These are phyloP conservation scores for Pyrocoelia pectoralis DNA, from an alignment of 2,888 invertebrate genomes.

Conservation along the genomic window DNA sequence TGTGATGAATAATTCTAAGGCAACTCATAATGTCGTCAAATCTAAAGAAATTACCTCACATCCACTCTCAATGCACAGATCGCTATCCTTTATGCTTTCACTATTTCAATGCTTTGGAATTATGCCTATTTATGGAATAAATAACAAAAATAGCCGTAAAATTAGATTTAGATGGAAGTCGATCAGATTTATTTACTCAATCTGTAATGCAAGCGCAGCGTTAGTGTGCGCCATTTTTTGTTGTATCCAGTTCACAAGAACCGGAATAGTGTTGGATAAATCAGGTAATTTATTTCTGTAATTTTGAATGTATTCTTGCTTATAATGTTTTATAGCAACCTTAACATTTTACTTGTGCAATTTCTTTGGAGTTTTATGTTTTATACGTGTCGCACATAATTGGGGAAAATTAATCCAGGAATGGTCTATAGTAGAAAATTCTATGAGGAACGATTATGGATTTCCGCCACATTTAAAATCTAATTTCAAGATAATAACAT, in stretches of 20 bases:
- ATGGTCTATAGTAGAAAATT: slow-evolving; percentile 39
- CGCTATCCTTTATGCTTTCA: slow-evolving; percentile 44
- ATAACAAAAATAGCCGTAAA: background rate
- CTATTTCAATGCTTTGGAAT: slow-evolving; percentile 25
- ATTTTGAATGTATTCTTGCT: background rate
- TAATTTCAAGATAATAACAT: slow-evolving; percentile 30
- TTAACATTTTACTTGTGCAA: slow-evolving; percentile 51
- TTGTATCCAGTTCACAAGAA: slow-evolving; percentile 45
- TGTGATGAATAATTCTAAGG: slow-evolving; percentile 1
- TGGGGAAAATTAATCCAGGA: slow-evolving; percentile 58
- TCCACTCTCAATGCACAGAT: slow-evolving; percentile 43
- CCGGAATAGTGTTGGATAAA: slow-evolving; percentile 49
- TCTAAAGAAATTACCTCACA: slow-evolving; percentile 12
- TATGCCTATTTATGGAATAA: slow-evolving; percentile 29
- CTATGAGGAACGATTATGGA: slow-evolving; percentile 37
- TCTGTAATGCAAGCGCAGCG: slow-evolving; percentile 41
- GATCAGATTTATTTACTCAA: slow-evolving; percentile 20
- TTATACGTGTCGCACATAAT: slow-evolving; percentile 60
- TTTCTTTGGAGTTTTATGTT: slow-evolving; percentile 55
- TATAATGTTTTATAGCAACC: slow-evolving; percentile 44
- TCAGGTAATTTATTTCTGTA: slow-evolving; percentile 44
- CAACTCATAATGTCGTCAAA: slow-evolving; percentile 5
- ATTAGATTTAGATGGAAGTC: slow-evolving; percentile 31
- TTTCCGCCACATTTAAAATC: slow-evolving; percentile 28
- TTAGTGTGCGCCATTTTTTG: slow-evolving; percentile 46